Conservation (phyloP, 2,113 vertebrate genomes). For the Lonchura striata region DNA sequence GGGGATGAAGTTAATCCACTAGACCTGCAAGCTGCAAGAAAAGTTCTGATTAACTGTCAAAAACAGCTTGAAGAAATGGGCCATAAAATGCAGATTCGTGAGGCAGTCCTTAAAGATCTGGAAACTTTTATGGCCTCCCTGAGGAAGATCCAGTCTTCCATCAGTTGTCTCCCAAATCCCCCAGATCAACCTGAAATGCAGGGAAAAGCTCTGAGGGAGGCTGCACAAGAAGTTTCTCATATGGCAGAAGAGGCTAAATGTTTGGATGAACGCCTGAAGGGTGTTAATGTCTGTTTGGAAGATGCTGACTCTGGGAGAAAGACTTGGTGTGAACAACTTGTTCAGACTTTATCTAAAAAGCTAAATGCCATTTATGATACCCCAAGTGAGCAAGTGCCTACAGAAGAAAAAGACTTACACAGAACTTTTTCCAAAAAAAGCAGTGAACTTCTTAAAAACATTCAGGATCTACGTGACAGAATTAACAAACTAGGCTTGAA, state of each 20-base stretch:
- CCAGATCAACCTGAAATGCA: constrained; percentile 33
- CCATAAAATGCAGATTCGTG: constrained; percentile 74
- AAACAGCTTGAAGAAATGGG: constrained; percentile 78
- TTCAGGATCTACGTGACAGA: constrained; percentile 77
- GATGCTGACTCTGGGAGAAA: constrained; percentile 61
- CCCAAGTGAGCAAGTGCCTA: constrained; percentile 49
- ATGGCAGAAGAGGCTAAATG: constrained; percentile 80
- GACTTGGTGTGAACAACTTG: constrained; percentile 81
- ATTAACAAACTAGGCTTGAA: constrained; percentile 80
- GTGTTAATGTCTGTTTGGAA: constrained; percentile 72
- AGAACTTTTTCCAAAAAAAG: constrained; percentile 73
- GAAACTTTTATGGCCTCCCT: constrained; percentile 85
- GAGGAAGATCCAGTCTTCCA: constrained; percentile 71
- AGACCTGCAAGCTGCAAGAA: constrained; percentile 74
- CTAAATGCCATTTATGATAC: constrained; percentile 15
- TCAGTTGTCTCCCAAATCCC: constrained; percentile 29
- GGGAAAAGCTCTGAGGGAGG: constrained; percentile 47
- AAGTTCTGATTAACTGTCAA: constrained; percentile 75
- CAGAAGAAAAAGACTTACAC: constrained; percentile 66
- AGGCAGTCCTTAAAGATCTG: constrained; percentile 78
- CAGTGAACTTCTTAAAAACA: constrained; percentile 73
- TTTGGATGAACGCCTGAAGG: constrained; percentile 80
- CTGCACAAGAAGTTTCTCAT: constrained; percentile 68
- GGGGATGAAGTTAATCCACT: constrained; percentile 73
- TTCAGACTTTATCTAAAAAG: constrained; percentile 63